Percentiles rank a stretch among this genome's conserved stretches.
Conservation (phyloP, 2,797 vertebrate species). For the Ptychobarbus kaznakovi region DNA sequence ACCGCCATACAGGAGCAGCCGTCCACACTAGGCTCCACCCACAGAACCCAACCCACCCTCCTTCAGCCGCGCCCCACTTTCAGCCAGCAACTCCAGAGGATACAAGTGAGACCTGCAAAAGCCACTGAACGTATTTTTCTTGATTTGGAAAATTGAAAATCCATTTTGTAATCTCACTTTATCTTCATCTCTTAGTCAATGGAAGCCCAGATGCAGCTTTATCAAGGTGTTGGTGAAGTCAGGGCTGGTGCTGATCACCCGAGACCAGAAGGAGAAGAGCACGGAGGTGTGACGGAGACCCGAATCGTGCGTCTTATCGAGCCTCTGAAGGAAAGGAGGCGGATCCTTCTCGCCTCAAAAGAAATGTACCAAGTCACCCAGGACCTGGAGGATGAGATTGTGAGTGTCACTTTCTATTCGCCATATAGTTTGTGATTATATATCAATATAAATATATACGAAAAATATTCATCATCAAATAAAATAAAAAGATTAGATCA, state of each 20-base stretch:
- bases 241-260: constrained; percentile 75
- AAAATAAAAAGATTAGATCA: too few relatives aligned
- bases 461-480: not conserved
- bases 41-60: constrained; percentile 83
- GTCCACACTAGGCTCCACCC: constrained; percentile 68
- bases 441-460: not conserved
- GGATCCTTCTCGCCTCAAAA: constrained; percentile 91
- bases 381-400: constrained; percentile 93
- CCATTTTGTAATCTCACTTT: not conserved
- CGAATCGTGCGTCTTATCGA: constrained; percentile 92
- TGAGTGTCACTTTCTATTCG: constrained; percentile 70
- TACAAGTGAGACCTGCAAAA: constrained; percentile 68
- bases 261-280: constrained; percentile 79
- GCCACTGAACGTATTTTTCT: not conserved
- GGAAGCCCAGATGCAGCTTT: constrained; percentile 93
- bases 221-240: constrained; percentile 86
- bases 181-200: constrained; percentile 79
- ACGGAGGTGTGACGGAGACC: constrained; percentile 82
- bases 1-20: constrained; percentile 81
- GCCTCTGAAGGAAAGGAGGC: constrained; percentile 89
- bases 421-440: not conserved
- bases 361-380: constrained; percentile 93
- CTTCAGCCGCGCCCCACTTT: constrained; percentile 86
- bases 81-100: constrained; percentile 81
- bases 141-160: not conserved